Percentiles rank a stretch among this genome's conserved stretches.
Evolutionary conservation across 2,113 vertebrate species (phyloP).

Genomic region (Hoplias malabaricus): DNA sequence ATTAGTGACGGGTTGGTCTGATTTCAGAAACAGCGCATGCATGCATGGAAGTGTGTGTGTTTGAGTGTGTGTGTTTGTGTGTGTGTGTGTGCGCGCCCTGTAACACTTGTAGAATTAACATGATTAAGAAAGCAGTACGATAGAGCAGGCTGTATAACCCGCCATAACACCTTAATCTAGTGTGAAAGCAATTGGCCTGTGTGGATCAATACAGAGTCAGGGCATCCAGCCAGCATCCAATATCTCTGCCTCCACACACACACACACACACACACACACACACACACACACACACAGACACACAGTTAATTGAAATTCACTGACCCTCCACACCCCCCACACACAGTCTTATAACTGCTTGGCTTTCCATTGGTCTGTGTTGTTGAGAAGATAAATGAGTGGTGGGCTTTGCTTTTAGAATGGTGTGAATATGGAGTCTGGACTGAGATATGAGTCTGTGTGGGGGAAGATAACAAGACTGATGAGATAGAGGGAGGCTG

Average conservation of each 20-base stretch:
- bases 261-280: no score
- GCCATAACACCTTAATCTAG: slow-evolving; percentile 48
- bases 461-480: neutral
- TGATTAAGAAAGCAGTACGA: slow-evolving; percentile 32
- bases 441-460: neutral
- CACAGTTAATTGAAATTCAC: neutral
- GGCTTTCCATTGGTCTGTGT: neutral
- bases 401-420: no score
- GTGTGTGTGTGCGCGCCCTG: no score
- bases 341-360: slow-evolving; percentile 44
- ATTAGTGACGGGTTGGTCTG: slow-evolving; percentile 21
- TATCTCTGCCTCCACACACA: neutral
- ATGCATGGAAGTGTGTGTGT: slow-evolving; percentile 13
- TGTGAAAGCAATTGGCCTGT: slow-evolving; percentile 49
- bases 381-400: slow-evolving; percentile 16
- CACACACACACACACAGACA: slow-evolving; percentile 2
- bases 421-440: slow-evolving; percentile 23
- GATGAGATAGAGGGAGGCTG: slow-evolving; percentile 31
- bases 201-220: slow-evolving; percentile 44
- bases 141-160: slow-evolving; percentile 23
- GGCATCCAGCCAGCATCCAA: slow-evolving; percentile 25
- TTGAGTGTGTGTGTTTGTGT: slow-evolving; percentile 10
- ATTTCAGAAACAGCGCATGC: neutral
- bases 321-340: neutral
- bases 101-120: slow-evolving; percentile 37